Percentiles rank a stretch among this genome's conserved stretches.
These are phyloP conservation scores for Papilio aristodemus DNA, from an alignment of 1,140 invertebrate genomes.

Conservation along the genomic window DNA sequence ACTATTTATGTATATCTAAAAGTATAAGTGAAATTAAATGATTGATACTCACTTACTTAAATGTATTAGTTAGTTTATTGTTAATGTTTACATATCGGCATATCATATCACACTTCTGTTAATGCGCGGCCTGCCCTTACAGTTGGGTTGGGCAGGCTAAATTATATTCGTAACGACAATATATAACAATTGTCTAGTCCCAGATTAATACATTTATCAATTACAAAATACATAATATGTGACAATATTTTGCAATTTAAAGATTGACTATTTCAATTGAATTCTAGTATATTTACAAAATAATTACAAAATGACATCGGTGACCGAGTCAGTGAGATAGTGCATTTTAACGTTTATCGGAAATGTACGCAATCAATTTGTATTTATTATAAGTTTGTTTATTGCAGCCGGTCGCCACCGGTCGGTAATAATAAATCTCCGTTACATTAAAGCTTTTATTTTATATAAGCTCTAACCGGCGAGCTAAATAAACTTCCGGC, in stretches of 20 bases:
- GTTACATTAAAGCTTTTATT: slow-evolving; percentile 4
- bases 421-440: slow-evolving; percentile 5
- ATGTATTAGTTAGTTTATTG: too few species aligned
- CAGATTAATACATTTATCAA: neutral
- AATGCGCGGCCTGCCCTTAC: too few species aligned
- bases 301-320: neutral
- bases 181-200: neutral
- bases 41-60: too few species aligned
- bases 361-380: neutral
- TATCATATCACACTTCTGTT: too few species aligned
- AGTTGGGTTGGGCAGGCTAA: too few species aligned
- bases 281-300: too few species aligned
- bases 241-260: neutral
- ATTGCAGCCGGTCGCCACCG: neutral
- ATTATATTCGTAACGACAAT: too few species aligned
- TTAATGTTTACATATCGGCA: too few species aligned
- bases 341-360: slow-evolving; percentile 3
- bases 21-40: neutral
- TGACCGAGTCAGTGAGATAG: neutral
- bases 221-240: neutral
- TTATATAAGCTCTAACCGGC: slow-evolving; percentile 1
- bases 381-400: slow-evolving; percentile 12
- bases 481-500: slow-evolving; percentile 7
- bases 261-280: neutral
- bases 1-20: neutral